A percentile compares a stretch with the other conserved stretches of the same genome.
Evolutionary conservation across 2,888 invertebrate species (phyloP).

Genomic region (Ophonus ardosiacus): DNA sequence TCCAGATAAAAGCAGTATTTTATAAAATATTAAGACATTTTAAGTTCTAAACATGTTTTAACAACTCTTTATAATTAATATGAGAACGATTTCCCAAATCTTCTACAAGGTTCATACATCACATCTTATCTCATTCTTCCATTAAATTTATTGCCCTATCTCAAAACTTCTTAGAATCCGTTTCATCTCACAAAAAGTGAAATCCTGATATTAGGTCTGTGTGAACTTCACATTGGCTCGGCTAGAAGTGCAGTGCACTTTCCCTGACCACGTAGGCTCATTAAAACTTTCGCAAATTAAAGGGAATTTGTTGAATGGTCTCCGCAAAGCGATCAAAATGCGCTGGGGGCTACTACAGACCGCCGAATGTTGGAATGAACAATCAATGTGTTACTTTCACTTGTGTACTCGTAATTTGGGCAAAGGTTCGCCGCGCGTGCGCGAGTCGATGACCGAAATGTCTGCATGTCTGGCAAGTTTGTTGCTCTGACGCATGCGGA

Average conservation of each 20-base stretch:
- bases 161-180: background rate
- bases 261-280: constrained; percentile 16
- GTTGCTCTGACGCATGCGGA: constrained; percentile 35
- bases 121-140: background rate
- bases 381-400: constrained; percentile 43
- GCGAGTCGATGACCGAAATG: constrained; percentile 48
- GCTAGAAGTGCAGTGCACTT: constrained; percentile 21
- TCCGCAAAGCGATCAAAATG: background rate
- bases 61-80: background rate
- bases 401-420: constrained; percentile 28
- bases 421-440: constrained; percentile 44
- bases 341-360: background rate
- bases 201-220: constrained; percentile 28
- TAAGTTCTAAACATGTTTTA: background rate
- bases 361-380: constrained; percentile 33
- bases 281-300: constrained; percentile 56
- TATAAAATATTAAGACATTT: constrained; percentile 14
- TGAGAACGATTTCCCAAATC: background rate
- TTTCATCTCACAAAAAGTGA: constrained; percentile 3
- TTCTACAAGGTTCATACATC: background rate
- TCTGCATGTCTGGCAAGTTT: constrained; percentile 50
- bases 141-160: background rate
- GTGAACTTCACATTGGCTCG: background rate
- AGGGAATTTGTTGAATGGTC: constrained; percentile 48
- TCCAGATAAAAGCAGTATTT: background rate